phyloP scores from a whole-genome alignment of 2,888 invertebrate genomes.

The Sarcophaga subvicina region DNA sequence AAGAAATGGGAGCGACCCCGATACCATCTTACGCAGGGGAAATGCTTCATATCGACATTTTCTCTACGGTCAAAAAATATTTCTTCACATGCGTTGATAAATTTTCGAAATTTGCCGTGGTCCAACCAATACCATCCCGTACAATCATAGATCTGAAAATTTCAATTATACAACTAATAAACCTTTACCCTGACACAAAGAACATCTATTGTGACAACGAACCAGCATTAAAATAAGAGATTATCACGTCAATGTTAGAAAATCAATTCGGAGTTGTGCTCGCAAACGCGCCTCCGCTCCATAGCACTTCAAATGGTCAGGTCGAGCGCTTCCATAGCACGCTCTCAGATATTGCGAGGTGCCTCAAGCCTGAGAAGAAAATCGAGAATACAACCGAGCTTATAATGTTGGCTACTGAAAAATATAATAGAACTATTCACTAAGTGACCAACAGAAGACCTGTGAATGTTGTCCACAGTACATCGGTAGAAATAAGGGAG shows the following conservation, averaged over 20 bases:
- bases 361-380: constrained; percentile 26
- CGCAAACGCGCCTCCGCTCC: constrained; percentile 14
- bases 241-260: constrained; percentile 3
- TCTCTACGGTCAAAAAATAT: constrained; percentile 61
- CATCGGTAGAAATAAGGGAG: not conserved
- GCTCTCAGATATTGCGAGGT: constrained; percentile 65
- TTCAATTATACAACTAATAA: constrained; percentile 37
- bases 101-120: constrained; percentile 70
- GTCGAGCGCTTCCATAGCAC: constrained; percentile 69
- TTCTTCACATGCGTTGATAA: constrained; percentile 70
- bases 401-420: constrained; percentile 40
- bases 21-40: constrained; percentile 51
- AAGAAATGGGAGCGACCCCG: constrained; percentile 52
- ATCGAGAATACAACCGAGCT: constrained; percentile 36
- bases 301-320: constrained; percentile 65
- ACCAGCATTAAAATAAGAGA: constrained; percentile 29
- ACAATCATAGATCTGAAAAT: constrained; percentile 69
- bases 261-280: constrained; percentile 25
- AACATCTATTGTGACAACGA: constrained; percentile 43
- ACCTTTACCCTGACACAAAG: constrained; percentile 15
- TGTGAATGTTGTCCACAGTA: not conserved
- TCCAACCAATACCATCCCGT: constrained; percentile 67
- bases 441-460: constrained; percentile 59
- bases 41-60: constrained; percentile 61
- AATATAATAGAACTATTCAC: constrained; percentile 61